phyloP scores from a whole-genome alignment of 92 coral and sea anemone species.

The Epizoanthus stellaris region DNA sequence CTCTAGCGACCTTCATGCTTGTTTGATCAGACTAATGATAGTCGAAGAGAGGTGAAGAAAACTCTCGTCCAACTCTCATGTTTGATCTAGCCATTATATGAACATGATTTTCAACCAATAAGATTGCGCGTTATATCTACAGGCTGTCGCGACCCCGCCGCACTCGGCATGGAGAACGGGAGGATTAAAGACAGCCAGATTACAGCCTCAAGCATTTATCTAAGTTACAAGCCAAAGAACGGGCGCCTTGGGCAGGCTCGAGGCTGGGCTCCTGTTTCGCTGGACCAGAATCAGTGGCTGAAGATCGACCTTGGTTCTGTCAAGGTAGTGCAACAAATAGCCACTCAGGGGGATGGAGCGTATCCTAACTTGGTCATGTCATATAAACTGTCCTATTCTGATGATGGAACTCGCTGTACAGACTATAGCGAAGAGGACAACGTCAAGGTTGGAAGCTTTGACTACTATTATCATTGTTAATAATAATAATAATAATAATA shows the following conservation, averaged over 20 bases:
- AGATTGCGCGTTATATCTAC: neutral
- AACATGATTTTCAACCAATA: too few relatives aligned
- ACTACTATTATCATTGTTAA: too few relatives aligned
- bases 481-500: too few relatives aligned
- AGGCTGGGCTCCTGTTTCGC: conserved; percentile 7
- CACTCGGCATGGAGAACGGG: conserved; percentile 35
- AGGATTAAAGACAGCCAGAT: conserved; percentile 22
- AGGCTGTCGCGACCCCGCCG: conserved; percentile 2
- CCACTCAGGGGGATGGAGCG: conserved; percentile 36
- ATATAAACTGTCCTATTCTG: conserved; percentile 28
- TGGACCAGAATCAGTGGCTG: conserved; percentile 24
- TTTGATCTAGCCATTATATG: too few relatives aligned
- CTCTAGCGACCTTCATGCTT: too few relatives aligned
- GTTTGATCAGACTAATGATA: too few relatives aligned
- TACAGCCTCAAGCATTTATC: conserved; percentile 28
- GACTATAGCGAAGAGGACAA: conserved; percentile 18
- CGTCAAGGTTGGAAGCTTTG: neutral
- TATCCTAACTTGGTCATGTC: conserved; percentile 13
- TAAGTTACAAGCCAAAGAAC: neutral
- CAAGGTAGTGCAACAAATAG: conserved; percentile 11
- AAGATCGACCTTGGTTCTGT: conserved; percentile 22
- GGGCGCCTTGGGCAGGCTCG: conserved; percentile 11
- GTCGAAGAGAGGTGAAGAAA: too few relatives aligned
- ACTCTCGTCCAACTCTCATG: too few relatives aligned
- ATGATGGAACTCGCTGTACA: conserved; percentile 17